phyloP scores from a whole-genome alignment of 64 coral and sea anemone species.

The Pocillopora verrucosa region DNA sequence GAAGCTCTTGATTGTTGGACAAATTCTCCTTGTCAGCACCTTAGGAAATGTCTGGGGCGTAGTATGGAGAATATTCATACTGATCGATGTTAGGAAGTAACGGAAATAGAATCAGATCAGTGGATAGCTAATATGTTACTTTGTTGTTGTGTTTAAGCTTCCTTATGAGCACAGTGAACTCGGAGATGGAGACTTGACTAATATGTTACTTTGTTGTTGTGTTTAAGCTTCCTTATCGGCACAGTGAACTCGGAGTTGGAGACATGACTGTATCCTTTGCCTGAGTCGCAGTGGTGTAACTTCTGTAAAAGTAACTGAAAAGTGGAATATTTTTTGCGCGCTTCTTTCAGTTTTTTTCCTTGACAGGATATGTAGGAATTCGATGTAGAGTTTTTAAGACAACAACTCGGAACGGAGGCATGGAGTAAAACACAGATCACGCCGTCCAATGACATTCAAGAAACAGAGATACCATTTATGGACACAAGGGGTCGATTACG shows the following conservation, averaged over 20 bases:
- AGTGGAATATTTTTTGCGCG: not conserved
- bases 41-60: too few relatives aligned
- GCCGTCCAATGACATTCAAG: not conserved
- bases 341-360: not conserved
- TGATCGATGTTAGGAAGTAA: too few relatives aligned
- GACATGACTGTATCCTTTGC: constrained; percentile 31
- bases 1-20: too few relatives aligned
- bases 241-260: not conserved
- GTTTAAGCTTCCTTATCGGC: constrained; percentile 26
- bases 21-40: too few relatives aligned
- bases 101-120: not conserved
- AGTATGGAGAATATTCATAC: too few relatives aligned
- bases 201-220: not conserved
- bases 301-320: too few relatives aligned
- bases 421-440: not conserved
- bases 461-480: constrained; percentile 1
- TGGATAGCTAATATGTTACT: not conserved
- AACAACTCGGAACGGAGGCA: not conserved
- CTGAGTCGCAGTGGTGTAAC: not conserved
- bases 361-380: not conserved
- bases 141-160: constrained; percentile 5
- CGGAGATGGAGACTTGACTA: not conserved
- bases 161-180: constrained; percentile 12
- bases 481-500: not conserved
- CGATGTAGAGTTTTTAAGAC: constrained; percentile 1